phyloP scores from a whole-genome alignment of 2,113 vertebrate genomes.

The Argyrosomus japonicus region DNA sequence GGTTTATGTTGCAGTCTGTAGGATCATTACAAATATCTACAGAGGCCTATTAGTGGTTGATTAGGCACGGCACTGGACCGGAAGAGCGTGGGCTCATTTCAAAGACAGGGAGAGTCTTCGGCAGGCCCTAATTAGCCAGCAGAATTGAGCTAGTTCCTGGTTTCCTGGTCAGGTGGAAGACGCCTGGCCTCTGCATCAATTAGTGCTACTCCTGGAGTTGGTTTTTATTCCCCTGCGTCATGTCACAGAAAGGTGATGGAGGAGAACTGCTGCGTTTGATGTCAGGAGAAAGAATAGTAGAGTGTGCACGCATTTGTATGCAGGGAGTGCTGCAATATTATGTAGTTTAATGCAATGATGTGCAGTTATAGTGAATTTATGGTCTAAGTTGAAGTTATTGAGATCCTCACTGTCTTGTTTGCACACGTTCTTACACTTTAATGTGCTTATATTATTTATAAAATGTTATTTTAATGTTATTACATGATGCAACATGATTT shows the following conservation, averaged over 20 bases:
- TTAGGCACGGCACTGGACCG: slow-evolving; percentile 49
- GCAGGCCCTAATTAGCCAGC: slow-evolving; percentile 60
- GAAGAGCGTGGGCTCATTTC: slow-evolving; percentile 63
- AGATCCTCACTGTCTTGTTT: neutral
- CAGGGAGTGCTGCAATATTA: neutral
- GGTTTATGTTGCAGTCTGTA: slow-evolving; percentile 57
- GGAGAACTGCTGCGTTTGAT: slow-evolving; percentile 43
- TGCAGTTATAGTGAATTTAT: neutral
- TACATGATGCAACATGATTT: too few relatives aligned
- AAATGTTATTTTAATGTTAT: too few relatives aligned
- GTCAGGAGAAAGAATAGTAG: neutral
- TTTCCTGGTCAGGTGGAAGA: slow-evolving; percentile 70
- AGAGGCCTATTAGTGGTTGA: slow-evolving; percentile 70
- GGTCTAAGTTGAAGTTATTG: neutral
- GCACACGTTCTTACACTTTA: neutral
- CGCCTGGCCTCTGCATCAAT: slow-evolving; percentile 60
- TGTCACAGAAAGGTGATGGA: slow-evolving; percentile 53
- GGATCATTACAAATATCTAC: slow-evolving; percentile 71
- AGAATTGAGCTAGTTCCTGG: slow-evolving; percentile 53
- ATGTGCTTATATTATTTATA: too few relatives aligned
- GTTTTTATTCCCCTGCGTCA: slow-evolving; percentile 29
- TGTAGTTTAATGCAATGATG: slow-evolving; percentile 3
- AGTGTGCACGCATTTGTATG: neutral
- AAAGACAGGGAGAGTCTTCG: slow-evolving; percentile 49
- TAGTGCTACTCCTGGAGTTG: slow-evolving; percentile 36